Evolutionary conservation across 2,888 invertebrate genomes (phyloP).

Genomic region (Diloba caeruleocephala): DNA sequence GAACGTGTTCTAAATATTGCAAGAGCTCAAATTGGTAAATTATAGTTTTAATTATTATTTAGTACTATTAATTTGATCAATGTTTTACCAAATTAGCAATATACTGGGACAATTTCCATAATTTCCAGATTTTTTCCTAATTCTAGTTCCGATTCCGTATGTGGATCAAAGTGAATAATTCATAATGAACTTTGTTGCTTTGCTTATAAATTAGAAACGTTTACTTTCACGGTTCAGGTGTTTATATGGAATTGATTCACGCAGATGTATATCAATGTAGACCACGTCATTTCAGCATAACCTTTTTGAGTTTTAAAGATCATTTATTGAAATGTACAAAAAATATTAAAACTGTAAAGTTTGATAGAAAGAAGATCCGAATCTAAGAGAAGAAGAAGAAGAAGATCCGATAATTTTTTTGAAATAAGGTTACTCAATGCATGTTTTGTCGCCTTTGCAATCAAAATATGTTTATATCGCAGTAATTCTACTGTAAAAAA

Average conservation of each 20-base stretch:
- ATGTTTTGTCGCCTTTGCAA: no score
- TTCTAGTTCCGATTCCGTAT: conserved; percentile 2
- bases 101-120: not conserved
- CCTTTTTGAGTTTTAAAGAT: not conserved
- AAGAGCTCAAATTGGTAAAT: no score
- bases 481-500: no score
- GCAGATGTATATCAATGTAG: not conserved
- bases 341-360: not conserved
- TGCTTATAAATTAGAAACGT: conserved; percentile 16
- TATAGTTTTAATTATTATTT: no score
- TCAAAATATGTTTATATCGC: no score
- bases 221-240: not conserved
- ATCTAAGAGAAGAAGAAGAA: no score
- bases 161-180: not conserved
- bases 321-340: not conserved
- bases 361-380: no score
- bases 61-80: no score
- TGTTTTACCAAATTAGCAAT: no score
- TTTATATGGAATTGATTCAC: conserved; percentile 6
- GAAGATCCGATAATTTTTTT: no score
- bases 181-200: conserved; percentile 1
- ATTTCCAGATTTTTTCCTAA: not conserved
- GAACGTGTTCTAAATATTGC: no score
- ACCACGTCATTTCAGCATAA: not conserved
- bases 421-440: no score